Evolutionary conservation across 2,888 invertebrate species (phyloP).

Genomic region (Heterodera filipjevi): DNA sequence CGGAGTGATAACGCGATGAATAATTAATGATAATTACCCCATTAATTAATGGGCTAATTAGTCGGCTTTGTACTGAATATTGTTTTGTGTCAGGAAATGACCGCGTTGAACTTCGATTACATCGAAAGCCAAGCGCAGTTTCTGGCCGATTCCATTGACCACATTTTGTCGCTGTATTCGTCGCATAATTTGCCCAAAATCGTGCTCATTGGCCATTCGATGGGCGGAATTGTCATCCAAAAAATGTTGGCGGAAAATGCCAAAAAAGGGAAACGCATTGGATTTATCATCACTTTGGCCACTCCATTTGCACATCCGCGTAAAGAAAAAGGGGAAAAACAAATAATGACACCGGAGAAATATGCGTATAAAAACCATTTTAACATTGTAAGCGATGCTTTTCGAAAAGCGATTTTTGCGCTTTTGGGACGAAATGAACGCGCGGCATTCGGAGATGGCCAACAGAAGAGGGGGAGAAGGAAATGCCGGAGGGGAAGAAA

Average conservation of each 20-base stretch:
- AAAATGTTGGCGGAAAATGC: slow-evolving; percentile 72
- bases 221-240: slow-evolving; percentile 86
- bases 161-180: slow-evolving; percentile 75
- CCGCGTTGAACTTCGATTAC: slow-evolving; percentile 54
- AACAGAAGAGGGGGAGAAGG: background rate
- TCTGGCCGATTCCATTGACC: slow-evolving; percentile 66
- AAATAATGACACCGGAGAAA: background rate
- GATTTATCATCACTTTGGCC: slow-evolving; percentile 80
- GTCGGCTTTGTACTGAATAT: background rate
- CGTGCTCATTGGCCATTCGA: slow-evolving; percentile 89
- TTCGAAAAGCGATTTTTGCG: slow-evolving; percentile 74
- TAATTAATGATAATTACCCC: no score
- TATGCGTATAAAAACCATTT: no score
- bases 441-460: slow-evolving; percentile 2
- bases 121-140: slow-evolving; percentile 62
- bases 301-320: slow-evolving; percentile 79
- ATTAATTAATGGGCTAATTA: background rate
- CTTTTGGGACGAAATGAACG: slow-evolving; percentile 46
- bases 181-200: slow-evolving; percentile 69
- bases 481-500: no score
- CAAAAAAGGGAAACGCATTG: slow-evolving; percentile 71
- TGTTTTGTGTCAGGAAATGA: slow-evolving; percentile 37
- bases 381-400: background rate
- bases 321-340: slow-evolving; percentile 28
- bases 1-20: slow-evolving; percentile 69